Conservation (phyloP, 2,888 invertebrate genomes). For the Heliconius ismenius region DNA sequence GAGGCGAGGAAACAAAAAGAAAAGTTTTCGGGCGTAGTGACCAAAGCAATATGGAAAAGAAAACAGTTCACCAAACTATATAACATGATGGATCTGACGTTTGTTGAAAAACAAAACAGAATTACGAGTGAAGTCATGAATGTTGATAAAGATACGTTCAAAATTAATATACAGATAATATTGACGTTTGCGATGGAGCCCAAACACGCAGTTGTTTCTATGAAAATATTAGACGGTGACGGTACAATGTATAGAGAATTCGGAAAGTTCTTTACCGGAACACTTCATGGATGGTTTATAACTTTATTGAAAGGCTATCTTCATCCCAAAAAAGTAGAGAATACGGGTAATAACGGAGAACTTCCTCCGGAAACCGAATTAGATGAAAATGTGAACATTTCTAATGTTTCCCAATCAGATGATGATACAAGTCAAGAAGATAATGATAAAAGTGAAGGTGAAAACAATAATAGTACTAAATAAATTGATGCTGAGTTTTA, state of each 20-base stretch:
- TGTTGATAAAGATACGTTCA: conserved; percentile 45
- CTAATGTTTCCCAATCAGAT: conserved; percentile 4
- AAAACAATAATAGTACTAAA: conserved; percentile 1
- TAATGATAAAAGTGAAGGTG: neutral
- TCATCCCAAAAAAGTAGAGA: conserved; percentile 15
- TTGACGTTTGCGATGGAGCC: conserved; percentile 52
- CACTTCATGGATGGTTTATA: conserved; percentile 56
- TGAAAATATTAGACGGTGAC: conserved; percentile 53
- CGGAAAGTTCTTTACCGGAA: conserved; percentile 57
- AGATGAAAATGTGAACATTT: neutral
- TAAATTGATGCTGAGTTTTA: neutral
- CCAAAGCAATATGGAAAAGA: conserved; percentile 61
- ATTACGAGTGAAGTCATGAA: conserved; percentile 59
- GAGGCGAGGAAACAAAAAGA: conserved; percentile 54
- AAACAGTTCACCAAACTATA: conserved; percentile 52
- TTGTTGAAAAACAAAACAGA: conserved; percentile 54
- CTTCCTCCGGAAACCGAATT: neutral
- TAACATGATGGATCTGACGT: conserved; percentile 43
- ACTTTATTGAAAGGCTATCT: conserved; percentile 51
- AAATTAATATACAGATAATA: conserved; percentile 55
- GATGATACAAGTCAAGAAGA: conserved; percentile 12
- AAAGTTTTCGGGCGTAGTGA: conserved; percentile 51
- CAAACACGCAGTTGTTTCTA: conserved; percentile 46
- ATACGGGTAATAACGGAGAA: neutral
- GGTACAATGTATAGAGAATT: conserved; percentile 54